Percentiles rank a stretch among this genome's conserved stretches.
These are phyloP conservation scores for Lepidostoma basale DNA, from an alignment of 1,140 invertebrate species.

Conservation along the genomic window DNA sequence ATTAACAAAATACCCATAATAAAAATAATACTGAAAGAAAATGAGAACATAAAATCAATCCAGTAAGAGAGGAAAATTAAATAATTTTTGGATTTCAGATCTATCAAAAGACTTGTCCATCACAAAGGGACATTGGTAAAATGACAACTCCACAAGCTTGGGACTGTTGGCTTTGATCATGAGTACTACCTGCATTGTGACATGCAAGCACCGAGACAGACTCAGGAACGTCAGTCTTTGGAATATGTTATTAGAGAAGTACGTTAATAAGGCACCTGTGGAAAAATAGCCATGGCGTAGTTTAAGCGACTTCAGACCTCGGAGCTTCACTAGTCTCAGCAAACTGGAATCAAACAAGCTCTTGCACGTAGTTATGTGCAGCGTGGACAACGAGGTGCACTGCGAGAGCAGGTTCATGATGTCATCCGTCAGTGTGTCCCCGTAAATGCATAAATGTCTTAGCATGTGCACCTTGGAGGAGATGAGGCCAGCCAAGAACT, in stretches of 20 bases:
- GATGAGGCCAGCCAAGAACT: constrained; percentile 57
- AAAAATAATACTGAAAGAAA: constrained; percentile 41
- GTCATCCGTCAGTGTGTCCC: constrained; percentile 60
- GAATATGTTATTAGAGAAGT: constrained; percentile 59
- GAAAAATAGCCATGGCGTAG: constrained; percentile 61
- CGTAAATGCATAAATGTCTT: constrained; percentile 57
- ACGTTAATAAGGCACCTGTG: constrained; percentile 56
- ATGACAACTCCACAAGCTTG: constrained; percentile 59
- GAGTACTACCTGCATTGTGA: constrained; percentile 58
- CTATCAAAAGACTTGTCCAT: constrained; percentile 56
- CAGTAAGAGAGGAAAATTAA: constrained; percentile 57
- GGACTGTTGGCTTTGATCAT: constrained; percentile 58
- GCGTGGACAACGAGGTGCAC: constrained; percentile 54
- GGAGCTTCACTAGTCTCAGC: constrained; percentile 54
- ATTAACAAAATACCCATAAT: constrained; percentile 7
- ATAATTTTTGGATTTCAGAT: constrained; percentile 58
- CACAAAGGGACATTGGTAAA: constrained; percentile 60
- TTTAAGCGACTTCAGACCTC: constrained; percentile 58
- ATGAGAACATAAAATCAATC: constrained; percentile 51
- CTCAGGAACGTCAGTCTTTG: constrained; percentile 57
- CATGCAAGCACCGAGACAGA: constrained; percentile 58
- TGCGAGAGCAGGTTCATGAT: constrained; percentile 57
- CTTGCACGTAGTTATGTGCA: constrained; percentile 61
- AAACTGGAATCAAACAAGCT: constrained; percentile 61
- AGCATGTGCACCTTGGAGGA: constrained; percentile 54